These are phyloP conservation scores for Sanderia malayensis DNA, from an alignment of 30 jellyfish, hydroid and myxozoan species.

Conservation along the genomic window DNA sequence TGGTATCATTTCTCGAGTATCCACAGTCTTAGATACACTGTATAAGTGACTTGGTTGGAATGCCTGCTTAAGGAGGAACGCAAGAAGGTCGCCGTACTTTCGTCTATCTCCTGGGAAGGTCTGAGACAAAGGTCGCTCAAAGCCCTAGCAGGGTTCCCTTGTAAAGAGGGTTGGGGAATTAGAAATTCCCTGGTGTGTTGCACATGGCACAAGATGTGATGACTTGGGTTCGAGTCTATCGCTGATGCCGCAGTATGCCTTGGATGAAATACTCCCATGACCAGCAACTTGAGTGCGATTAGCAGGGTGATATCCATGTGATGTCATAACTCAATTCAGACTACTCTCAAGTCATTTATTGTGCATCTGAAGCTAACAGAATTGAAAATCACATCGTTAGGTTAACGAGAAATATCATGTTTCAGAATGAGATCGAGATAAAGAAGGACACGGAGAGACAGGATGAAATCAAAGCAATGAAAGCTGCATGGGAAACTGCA, in stretches of 20 bases:
- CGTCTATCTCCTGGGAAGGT: conserved; percentile 80
- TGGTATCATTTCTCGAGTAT: too few species aligned
- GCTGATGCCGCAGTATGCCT: conserved; percentile 61
- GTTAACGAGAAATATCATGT: too few species aligned
- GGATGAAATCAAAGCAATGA: conserved; percentile 92
- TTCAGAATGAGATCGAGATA: conserved; percentile 70
- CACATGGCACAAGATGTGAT: conserved; percentile 62
- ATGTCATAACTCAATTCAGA: conserved; percentile 80
- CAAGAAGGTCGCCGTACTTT: conserved; percentile 33
- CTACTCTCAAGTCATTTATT: conserved; percentile 69
- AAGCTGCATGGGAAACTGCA: conserved; percentile 96
- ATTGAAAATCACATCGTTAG: too few species aligned
- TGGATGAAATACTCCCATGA: conserved; percentile 71
- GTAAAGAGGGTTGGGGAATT: conserved; percentile 68
- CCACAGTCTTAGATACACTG: too few species aligned
- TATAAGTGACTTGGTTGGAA: conserved; percentile 70
- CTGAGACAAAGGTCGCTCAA: conserved; percentile 73
- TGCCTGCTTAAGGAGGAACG: conserved; percentile 80
- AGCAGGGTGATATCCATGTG: conserved; percentile 64
- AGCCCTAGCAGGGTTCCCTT: conserved; percentile 76
- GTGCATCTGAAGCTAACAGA: conserved; percentile 3
- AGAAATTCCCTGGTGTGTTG: conserved; percentile 65
- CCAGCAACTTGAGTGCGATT: conserved; percentile 85
- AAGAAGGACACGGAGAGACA: conserved; percentile 89
- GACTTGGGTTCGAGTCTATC: conserved; percentile 22